A percentile compares a stretch with the other conserved stretches of the same genome.
phyloP scores from a whole-genome alignment of 2,888 invertebrate genomes.

The Leucophenga maculata region DNA sequence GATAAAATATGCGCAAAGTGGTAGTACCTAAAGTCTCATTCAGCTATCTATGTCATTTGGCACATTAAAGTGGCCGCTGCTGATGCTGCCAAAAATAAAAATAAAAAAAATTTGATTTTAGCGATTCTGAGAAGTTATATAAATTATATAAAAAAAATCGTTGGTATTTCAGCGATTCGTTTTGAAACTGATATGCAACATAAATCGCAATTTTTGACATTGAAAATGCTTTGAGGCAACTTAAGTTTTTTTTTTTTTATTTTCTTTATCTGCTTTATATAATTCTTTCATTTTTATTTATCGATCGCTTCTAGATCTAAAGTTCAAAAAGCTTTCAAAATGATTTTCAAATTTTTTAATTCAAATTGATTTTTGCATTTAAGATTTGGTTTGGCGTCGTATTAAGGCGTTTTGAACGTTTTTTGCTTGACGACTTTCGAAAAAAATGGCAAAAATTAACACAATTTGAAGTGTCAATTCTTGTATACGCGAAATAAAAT shows the following conservation, averaged over 20 bases:
- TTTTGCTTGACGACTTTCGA: background rate
- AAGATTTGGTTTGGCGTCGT: background rate
- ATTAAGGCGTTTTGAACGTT: background rate
- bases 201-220: slow-evolving; percentile 15
- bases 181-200: slow-evolving; percentile 9
- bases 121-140: slow-evolving; percentile 20
- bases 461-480: slow-evolving; percentile 59
- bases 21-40: background rate
- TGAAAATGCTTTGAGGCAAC: slow-evolving; percentile 11
- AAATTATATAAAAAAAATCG: slow-evolving; percentile 7
- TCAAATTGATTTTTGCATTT: background rate
- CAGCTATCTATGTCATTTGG: slow-evolving; percentile 32
- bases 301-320: background rate
- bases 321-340: slow-evolving; percentile 2
- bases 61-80: slow-evolving; percentile 27
- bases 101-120: background rate
- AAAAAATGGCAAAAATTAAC: slow-evolving; percentile 11
- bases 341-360: background rate
- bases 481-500: slow-evolving; percentile 55
- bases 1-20: background rate
- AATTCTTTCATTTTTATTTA: too few species aligned
- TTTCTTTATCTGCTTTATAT: too few species aligned
- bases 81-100: slow-evolving; percentile 4
- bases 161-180: background rate
- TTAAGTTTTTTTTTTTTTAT: background rate